phyloP scores from a whole-genome alignment of 2,113 vertebrate species.

The Anguilla rostrata region DNA sequence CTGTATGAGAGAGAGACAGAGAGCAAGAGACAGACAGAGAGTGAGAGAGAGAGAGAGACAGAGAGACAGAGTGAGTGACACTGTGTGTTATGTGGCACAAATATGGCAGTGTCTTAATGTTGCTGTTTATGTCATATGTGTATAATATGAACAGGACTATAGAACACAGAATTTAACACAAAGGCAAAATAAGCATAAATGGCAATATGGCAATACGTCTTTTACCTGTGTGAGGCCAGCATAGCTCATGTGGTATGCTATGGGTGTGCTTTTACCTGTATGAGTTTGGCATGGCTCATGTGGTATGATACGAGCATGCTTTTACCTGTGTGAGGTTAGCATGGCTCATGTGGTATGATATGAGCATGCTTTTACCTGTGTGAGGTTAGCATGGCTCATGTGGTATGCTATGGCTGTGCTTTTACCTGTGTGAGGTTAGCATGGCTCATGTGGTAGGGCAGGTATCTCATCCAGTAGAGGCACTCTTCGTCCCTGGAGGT shows the following conservation, averaged over 20 bases:
- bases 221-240: constrained; percentile 83
- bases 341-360: background rate
- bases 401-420: constrained; percentile 8
- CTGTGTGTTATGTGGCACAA: no score
- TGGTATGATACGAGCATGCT: background rate
- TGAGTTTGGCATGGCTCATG: background rate
- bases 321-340: background rate
- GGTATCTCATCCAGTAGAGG: constrained; percentile 90
- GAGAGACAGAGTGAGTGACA: no score
- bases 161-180: no score
- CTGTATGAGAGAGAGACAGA: constrained; percentile 59
- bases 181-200: no score
- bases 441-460: constrained; percentile 89
- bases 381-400: background rate
- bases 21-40: background rate
- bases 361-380: constrained; percentile 50
- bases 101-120: no score
- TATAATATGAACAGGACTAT: no score
- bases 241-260: constrained; percentile 86
- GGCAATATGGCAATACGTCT: no score
- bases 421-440: constrained; percentile 83
- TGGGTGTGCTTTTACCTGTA: background rate
- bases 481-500: constrained; percentile 77
- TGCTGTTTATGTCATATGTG: no score
- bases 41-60: background rate